These are phyloP conservation scores for Dendronephthya gigantea DNA, from an alignment of 64 coral and sea anemone species.

Conservation along the genomic window DNA sequence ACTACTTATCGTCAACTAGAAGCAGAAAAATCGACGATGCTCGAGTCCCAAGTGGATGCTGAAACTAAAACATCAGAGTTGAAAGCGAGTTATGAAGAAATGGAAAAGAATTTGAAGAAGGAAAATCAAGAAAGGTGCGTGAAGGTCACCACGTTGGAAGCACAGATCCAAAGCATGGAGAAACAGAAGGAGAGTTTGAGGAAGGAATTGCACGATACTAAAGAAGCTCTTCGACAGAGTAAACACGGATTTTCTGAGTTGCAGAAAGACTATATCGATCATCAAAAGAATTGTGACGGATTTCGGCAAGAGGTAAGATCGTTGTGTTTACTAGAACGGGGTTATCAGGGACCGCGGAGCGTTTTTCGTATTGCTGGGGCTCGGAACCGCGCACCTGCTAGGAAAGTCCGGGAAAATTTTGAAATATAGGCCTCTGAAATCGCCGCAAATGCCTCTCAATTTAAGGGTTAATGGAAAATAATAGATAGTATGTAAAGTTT, in stretches of 20 bases:
- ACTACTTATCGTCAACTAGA: background rate
- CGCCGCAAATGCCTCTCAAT: no score
- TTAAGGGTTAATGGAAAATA: no score
- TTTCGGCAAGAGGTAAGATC: background rate
- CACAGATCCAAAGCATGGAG: background rate
- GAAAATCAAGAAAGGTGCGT: background rate
- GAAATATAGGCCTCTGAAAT: no score
- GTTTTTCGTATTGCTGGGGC: no score
- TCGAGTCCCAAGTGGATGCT: background rate
- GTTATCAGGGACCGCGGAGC: no score
- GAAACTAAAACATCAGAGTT: background rate
- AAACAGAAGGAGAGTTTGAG: background rate
- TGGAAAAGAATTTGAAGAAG: background rate
- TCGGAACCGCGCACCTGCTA: no score
- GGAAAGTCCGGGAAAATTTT: no score
- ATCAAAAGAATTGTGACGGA: background rate
- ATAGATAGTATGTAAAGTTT: no score
- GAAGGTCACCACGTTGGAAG: background rate
- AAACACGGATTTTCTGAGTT: background rate
- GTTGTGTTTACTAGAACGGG: no score
- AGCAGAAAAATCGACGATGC: background rate
- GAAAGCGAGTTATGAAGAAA: background rate
- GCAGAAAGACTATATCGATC: background rate
- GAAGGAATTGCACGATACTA: background rate
- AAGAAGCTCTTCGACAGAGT: background rate